Evolutionary conservation across 2,797 vertebrate genomes (phyloP).

Genomic region (Hippopotamyrus pictus): DNA sequence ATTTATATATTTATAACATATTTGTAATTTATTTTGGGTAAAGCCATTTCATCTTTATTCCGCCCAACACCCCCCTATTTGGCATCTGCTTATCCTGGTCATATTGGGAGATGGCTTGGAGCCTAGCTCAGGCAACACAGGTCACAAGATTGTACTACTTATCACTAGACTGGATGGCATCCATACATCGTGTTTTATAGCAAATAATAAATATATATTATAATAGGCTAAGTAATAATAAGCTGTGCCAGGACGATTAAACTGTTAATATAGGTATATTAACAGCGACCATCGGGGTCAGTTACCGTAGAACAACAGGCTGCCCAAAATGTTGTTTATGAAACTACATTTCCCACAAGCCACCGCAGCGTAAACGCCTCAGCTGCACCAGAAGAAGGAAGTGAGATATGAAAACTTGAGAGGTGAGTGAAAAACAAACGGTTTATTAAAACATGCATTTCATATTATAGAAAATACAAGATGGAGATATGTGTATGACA

Average conservation of each 20-base stretch:
- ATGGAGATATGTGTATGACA: neutral
- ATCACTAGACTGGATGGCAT: neutral
- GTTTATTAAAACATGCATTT: neutral
- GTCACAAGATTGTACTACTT: neutral
- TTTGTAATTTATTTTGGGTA: neutral
- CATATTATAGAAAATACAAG: neutral
- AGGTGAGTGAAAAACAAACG: neutral
- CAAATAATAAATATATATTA: neutral
- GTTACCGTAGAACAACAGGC: neutral
- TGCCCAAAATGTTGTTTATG: neutral
- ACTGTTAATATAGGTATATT: neutral
- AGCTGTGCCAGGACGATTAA: neutral
- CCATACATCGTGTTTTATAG: neutral
- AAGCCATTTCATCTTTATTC: neutral
- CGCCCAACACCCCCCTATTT: neutral
- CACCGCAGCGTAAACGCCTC: neutral
- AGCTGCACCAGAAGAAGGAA: slow-evolving; percentile 4
- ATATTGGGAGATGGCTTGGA: neutral
- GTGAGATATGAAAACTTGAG: slow-evolving; percentile 10
- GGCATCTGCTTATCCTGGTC: neutral
- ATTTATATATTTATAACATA: neutral
- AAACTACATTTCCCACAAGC: neutral
- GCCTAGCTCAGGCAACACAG: neutral
- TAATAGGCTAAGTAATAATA: neutral
- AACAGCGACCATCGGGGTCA: neutral